Evolutionary conservation across 1,140 invertebrate species (phyloP), one percentile per base, ranked within the genome.

Genomic region (Lasaia peninsularis): DNA sequence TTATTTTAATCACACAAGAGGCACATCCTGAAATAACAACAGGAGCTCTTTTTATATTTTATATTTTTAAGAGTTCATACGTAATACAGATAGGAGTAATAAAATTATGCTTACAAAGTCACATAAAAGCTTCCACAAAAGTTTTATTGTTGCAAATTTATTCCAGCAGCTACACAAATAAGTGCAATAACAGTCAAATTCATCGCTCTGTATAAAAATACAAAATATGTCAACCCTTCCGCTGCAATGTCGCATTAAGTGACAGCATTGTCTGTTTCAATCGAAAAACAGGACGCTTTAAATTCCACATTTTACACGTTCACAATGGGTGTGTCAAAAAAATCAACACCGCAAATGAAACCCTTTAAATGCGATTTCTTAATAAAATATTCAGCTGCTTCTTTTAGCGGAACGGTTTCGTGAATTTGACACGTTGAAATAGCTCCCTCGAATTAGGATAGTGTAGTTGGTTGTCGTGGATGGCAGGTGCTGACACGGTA

Each of bases 301-400:
- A 67, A 68, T 67, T 66, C 61, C 67, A 69, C 66, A 69, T 69
- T 69, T 70, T 54, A 67, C 63, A 64, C 49, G 52, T 40, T 60
- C 52, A 80, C 78, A 80, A 82, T 71, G 63, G 59, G 20, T 10
- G 35, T 77, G 76, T 75, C 71, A 82, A 74, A 77, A 73, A 80
- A 74, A 71, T 68, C 66, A 67, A 70, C 70, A 71, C 67, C 62
- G 56, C 62, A 78, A 73, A 67, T 69, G 64, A 52, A 73, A 71
- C 74, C 73, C 69, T 76, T 80, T 74, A 58, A 57, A 55, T 60
- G 50, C 63, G 57, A 71, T 60, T 56, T 78, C 68, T 70, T 69
- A 76, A 76, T 75, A 71, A 72, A 75, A 75, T 69, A 75, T 71
- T 75, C 77, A 81, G 75, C 76, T 80, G 78, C 66, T 68, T 55